Percentiles rank a stretch among this genome's conserved stretches.
These are phyloP conservation scores for Cyprinodon tularosa DNA, from an alignment of 2,113 vertebrate species.

Conservation along the genomic window DNA sequence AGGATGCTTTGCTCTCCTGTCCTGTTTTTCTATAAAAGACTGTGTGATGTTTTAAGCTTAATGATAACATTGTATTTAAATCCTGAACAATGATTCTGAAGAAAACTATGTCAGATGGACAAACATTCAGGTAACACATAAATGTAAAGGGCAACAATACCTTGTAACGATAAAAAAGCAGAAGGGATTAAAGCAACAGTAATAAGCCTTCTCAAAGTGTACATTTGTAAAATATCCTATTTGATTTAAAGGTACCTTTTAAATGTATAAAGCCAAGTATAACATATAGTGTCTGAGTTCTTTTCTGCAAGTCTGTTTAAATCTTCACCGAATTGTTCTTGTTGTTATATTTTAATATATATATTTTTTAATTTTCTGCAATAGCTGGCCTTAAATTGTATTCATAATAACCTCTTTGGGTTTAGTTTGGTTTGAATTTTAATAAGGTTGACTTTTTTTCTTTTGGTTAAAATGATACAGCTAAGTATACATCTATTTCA, in stretches of 20 bases:
- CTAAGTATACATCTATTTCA: too few species aligned
- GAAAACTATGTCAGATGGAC: conserved; percentile 7
- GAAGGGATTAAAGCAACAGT: background rate
- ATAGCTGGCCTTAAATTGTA: too few species aligned
- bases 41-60: conserved; percentile 17
- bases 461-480: too few species aligned
- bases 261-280: background rate
- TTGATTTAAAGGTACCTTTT: background rate
- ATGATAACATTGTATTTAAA: conserved; percentile 42
- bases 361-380: too few species aligned
- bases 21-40: conserved; percentile 31
- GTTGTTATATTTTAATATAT: too few species aligned
- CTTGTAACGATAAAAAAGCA: background rate
- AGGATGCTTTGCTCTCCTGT: conserved; percentile 31
- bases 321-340: too few species aligned
- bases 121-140: conserved; percentile 7
- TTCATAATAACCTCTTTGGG: too few species aligned
- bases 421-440: too few species aligned
- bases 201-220: too few species aligned
- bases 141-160: background rate
- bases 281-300: background rate
- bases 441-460: too few species aligned
- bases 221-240: background rate
- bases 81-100: conserved; percentile 52
- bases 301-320: background rate